A percentile compares a stretch with the other conserved stretches of the same genome.
These are phyloP conservation scores for Puma concolor DNA, from an alignment of 2,113 vertebrate genomes.

Conservation along the genomic window DNA sequence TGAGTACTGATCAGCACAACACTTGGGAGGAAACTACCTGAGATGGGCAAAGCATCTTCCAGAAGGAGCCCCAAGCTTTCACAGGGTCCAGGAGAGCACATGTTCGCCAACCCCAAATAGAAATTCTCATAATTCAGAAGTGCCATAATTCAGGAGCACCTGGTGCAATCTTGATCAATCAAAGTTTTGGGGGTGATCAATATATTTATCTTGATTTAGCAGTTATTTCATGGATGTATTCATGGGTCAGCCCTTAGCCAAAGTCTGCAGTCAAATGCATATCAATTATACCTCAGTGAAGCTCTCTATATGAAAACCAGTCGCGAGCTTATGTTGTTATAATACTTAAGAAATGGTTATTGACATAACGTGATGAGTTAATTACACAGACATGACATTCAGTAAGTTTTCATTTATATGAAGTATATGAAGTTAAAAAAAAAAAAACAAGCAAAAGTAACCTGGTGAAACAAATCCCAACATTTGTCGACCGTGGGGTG, in stretches of 20 bases:
- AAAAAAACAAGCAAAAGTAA: background rate
- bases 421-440: background rate
- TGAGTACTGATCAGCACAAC: background rate
- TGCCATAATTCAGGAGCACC: background rate
- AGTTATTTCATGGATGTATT: background rate
- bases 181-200: background rate
- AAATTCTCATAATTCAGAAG: background rate
- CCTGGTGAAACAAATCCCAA: background rate
- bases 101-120: background rate
- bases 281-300: background rate
- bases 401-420: background rate
- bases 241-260: background rate
- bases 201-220: background rate
- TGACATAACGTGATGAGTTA: background rate
- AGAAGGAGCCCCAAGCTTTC: background rate
- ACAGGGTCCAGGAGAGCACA: rapidly evolving
- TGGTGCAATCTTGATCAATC: background rate
- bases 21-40: rapidly evolving
- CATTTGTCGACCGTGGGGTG: rapidly evolving
- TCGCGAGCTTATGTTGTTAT: background rate
- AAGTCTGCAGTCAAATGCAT: background rate
- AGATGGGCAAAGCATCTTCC: too few species aligned
- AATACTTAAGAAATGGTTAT: background rate
- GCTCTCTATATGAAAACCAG: background rate
- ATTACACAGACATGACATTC: background rate